Conservation (phyloP, 2,113 vertebrate species). For the Onychostruthus taczanowskii region DNA sequence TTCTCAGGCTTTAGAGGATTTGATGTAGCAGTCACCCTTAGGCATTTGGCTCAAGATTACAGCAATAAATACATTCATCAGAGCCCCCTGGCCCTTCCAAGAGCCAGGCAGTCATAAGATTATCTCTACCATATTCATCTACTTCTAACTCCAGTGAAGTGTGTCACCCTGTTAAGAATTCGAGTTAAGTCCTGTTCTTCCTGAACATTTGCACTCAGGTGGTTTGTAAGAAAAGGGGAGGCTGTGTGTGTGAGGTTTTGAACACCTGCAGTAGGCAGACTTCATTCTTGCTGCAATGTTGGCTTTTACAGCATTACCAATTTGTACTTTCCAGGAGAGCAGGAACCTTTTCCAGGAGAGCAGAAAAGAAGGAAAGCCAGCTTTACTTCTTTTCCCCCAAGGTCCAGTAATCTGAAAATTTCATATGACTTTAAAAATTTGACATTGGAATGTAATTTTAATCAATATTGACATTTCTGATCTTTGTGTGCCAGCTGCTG, state of each 20-base stretch:
- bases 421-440: neutral
- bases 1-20: conserved; percentile 48
- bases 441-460: neutral
- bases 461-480: neutral
- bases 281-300: neutral
- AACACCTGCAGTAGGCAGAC: neutral
- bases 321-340: neutral
- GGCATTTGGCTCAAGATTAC: conserved; percentile 52
- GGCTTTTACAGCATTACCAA: neutral
- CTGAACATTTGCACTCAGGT: neutral
- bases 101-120: conserved; percentile 3
- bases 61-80: conserved; percentile 23
- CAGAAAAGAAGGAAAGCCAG: neutral
- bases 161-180: neutral
- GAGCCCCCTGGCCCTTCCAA: neutral
- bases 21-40: conserved; percentile 51
- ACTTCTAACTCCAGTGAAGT: neutral
- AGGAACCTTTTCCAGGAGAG: neutral
- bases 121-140: neutral
- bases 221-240: neutral
- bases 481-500: neutral
- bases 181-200: neutral
- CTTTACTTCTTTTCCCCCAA: neutral
- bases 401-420: neutral
- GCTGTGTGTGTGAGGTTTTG: neutral